Percentiles rank a stretch among this genome's conserved stretches.
Evolutionary conservation across 2,797 vertebrate genomes (phyloP).

Genomic region (Tenualosa thibaudeaui): DNA sequence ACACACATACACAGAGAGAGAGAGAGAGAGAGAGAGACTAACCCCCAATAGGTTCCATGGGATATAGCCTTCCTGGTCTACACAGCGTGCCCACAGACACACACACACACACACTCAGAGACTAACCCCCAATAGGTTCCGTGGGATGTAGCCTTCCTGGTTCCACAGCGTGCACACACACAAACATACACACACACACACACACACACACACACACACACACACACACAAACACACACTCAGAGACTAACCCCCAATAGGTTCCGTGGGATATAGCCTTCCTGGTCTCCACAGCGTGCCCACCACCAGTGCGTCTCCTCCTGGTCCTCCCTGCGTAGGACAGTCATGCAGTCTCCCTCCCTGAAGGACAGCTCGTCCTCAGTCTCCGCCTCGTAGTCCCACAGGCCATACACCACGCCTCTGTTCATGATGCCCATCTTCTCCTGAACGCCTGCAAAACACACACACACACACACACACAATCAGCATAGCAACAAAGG

Average conservation of each 20-base stretch:
- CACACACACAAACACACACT: background rate
- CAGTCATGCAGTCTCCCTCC: slow-evolving; percentile 93
- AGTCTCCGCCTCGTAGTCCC: slow-evolving; percentile 86
- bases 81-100: slow-evolving; percentile 60
- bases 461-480: background rate
- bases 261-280: slow-evolving; percentile 94
- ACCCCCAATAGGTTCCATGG: slow-evolving; percentile 94
- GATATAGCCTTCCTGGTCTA: slow-evolving; percentile 85
- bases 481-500: too few relatives aligned
- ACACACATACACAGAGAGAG: too few relatives aligned
- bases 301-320: slow-evolving; percentile 97
- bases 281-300: slow-evolving; percentile 82
- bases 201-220: background rate
- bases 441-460: slow-evolving; percentile 90
- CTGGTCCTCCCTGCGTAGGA: slow-evolving; percentile 87
- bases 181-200: background rate
- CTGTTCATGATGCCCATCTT: slow-evolving; percentile 99
- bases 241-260: slow-evolving; percentile 86
- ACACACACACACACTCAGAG: background rate
- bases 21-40: too few relatives aligned
- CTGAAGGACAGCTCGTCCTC: slow-evolving; percentile 84
- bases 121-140: slow-evolving; percentile 92
- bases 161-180: slow-evolving; percentile 84
- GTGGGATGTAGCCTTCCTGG: slow-evolving; percentile 86
- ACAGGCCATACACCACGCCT: slow-evolving; percentile 91